These are phyloP conservation scores for Hormiphora californensis DNA, from an alignment of 37 sponge, comb jelly and placozoan genomes.

Conservation along the genomic window DNA sequence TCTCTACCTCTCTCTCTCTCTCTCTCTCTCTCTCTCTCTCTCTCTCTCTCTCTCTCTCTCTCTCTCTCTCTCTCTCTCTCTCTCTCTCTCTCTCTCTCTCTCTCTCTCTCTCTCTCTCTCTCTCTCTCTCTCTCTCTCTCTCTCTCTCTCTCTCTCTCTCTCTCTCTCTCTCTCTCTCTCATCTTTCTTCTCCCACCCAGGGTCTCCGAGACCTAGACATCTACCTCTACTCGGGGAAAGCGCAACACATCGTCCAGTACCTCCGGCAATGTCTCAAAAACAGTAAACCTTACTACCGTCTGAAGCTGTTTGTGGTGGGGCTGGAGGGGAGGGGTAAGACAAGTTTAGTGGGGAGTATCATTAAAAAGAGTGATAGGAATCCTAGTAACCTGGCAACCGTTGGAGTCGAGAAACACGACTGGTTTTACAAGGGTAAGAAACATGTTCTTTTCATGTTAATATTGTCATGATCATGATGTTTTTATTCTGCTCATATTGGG, in stretches of 20 bases:
- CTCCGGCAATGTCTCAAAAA: conserved; percentile 4
- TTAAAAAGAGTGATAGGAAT: neutral
- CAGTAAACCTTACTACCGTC: neutral
- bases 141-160: too few relatives aligned
- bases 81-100: too few relatives aligned
- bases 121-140: too few relatives aligned
- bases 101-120: too few relatives aligned
- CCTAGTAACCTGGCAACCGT: neutral
- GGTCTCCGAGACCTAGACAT: neutral
- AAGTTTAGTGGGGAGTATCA: neutral
- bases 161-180: too few relatives aligned
- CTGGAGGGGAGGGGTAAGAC: conserved; percentile 20
- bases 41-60: too few relatives aligned
- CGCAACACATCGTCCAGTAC: neutral
- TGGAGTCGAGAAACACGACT: neutral
- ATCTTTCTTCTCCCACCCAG: neutral
- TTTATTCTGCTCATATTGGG: neutral
- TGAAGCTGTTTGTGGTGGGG: conserved; percentile 43
- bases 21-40: too few relatives aligned
- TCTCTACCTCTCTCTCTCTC: too few relatives aligned
- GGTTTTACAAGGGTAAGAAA: neutral
- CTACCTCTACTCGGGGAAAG: neutral
- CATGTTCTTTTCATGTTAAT: neutral
- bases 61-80: too few relatives aligned
- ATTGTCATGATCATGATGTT: neutral